Evolutionary conservation across 2,888 invertebrate species (phyloP).

Genomic region (Zeuzera pyrina): DNA sequence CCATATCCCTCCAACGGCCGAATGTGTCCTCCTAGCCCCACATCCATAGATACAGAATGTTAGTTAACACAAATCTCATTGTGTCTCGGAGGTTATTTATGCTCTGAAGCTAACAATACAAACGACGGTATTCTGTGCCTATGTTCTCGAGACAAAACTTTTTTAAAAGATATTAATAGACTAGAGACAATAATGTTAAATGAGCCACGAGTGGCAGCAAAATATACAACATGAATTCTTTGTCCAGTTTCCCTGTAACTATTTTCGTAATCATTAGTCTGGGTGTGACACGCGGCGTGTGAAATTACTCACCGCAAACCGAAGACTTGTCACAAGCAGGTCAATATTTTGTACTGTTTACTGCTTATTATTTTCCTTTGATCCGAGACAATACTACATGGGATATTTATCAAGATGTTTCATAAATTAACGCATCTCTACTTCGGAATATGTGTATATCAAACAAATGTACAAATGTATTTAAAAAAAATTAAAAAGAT

Average conservation of each 20-base stretch:
- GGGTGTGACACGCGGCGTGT: conserved; percentile 34
- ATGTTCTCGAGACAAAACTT: conserved; percentile 12
- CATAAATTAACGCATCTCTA: conserved; percentile 40
- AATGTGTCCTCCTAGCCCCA: not conserved
- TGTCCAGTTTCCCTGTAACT: conserved; percentile 33
- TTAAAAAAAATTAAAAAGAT: conserved; percentile 37
- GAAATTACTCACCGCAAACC: conserved; percentile 49
- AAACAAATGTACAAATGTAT: conserved; percentile 48
- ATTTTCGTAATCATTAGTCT: conserved; percentile 52
- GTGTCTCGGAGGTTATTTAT: conserved; percentile 19
- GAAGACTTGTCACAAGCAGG: conserved; percentile 45
- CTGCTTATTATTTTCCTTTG: conserved; percentile 59
- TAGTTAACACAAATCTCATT: conserved; percentile 12
- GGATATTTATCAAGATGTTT: conserved; percentile 45
- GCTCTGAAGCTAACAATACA: conserved; percentile 15
- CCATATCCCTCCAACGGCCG: conserved; percentile 9
- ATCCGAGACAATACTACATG: conserved; percentile 44
- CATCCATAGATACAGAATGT: not conserved
- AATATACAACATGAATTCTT: conserved; percentile 24
- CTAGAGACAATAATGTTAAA: conserved; percentile 26
- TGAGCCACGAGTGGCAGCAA: conserved; percentile 27
- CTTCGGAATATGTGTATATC: conserved; percentile 44
- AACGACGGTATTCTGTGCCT: conserved; percentile 20
- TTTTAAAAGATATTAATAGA: conserved; percentile 26
- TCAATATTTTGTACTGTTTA: conserved; percentile 58